phyloP scores from a whole-genome alignment of 2,113 vertebrate species.

The Balaenoptera acutorostrata region DNA sequence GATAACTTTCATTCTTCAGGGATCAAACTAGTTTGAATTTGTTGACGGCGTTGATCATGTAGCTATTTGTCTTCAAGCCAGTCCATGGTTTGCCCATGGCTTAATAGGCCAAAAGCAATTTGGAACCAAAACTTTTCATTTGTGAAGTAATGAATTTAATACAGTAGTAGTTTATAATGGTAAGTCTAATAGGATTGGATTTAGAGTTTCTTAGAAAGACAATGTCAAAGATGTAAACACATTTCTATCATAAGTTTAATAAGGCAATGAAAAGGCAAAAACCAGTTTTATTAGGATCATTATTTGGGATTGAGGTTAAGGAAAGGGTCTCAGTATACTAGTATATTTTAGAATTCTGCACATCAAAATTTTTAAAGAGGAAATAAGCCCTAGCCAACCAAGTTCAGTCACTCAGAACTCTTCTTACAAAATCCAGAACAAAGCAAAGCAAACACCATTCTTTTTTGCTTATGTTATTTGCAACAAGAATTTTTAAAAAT shows the following conservation, averaged over 20 bases:
- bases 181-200: not conserved
- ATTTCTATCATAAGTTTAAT: not conserved
- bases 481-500: not conserved
- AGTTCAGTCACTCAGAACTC: not conserved
- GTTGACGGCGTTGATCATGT: not conserved
- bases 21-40: not conserved
- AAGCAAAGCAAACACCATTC: not conserved
- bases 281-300: not conserved
- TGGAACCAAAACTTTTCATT: not conserved
- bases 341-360: not conserved
- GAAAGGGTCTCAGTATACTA: not conserved
- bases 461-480: not conserved
- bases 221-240: slow-evolving; percentile 21
- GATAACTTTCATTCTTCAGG: not conserved
- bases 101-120: slow-evolving; percentile 8
- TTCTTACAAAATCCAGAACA: not conserved
- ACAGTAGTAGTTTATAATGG: not conserved
- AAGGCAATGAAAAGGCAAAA: not conserved
- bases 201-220: not conserved
- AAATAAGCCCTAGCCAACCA: not conserved
- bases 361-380: not conserved
- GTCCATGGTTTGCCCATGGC: not conserved
- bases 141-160: not conserved
- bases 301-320: not conserved
- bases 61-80: not conserved